A percentile compares a stretch with the other conserved stretches of the same genome.
Evolutionary conservation across 2,888 invertebrate species (phyloP).

Genomic region (Hypselothyrea guttata): DNA sequence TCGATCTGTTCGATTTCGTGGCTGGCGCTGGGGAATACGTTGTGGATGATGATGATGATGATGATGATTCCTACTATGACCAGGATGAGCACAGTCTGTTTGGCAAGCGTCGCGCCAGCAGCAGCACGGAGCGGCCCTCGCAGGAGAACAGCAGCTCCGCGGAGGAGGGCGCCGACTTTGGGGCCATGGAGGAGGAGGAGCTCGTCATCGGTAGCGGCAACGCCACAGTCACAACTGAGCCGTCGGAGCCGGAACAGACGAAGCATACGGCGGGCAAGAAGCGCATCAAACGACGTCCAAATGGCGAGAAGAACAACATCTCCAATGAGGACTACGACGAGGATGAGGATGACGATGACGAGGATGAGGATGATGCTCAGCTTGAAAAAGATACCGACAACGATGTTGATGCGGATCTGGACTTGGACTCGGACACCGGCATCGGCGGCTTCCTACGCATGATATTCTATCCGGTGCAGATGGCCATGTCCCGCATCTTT

Average conservation of each 20-base stretch:
- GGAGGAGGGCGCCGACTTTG: constrained; percentile 67
- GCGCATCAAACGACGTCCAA: constrained; percentile 67
- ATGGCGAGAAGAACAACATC: not conserved
- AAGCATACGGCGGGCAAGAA: constrained; percentile 58
- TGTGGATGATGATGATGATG: constrained; percentile 53
- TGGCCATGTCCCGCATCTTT: constrained; percentile 74
- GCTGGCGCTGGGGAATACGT: constrained; percentile 43
- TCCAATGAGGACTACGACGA: constrained; percentile 58
- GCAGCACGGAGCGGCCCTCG: constrained; percentile 13
- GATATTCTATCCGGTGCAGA: constrained; percentile 79
- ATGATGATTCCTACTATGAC: constrained; percentile 53
- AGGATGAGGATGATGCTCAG: constrained; percentile 33
- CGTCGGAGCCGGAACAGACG: constrained; percentile 8
- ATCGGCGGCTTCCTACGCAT: constrained; percentile 77
- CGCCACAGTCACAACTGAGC: constrained; percentile 40
- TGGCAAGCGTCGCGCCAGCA: constrained; percentile 5
- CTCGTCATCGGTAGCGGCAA: constrained; percentile 3
- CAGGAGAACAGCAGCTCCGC: constrained; percentile 67
- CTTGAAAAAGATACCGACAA: constrained; percentile 48
- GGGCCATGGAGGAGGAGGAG: constrained; percentile 59
- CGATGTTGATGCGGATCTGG: constrained; percentile 39
- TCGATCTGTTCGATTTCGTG: constrained; percentile 58
- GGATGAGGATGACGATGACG: constrained; percentile 35
- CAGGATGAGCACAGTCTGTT: constrained; percentile 14
- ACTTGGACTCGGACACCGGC: constrained; percentile 45